Evolutionary conservation across 2,113 vertebrate species (phyloP).

Genomic region (Microtus richardsoni): DNA sequence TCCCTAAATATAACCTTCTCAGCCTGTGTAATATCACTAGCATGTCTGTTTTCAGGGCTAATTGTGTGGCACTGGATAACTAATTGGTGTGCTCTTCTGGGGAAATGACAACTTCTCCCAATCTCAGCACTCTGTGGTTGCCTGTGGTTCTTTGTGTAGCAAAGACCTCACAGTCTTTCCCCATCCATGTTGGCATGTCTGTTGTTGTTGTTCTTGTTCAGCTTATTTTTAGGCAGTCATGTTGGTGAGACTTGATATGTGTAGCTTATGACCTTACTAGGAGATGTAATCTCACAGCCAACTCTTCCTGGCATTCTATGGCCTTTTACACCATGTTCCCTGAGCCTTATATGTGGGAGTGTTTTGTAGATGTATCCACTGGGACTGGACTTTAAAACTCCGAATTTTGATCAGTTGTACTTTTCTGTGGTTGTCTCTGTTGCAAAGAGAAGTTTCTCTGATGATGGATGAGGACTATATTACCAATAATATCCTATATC

Average conservation of each 20-base stretch:
- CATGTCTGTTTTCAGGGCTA: neutral
- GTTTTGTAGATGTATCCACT: neutral
- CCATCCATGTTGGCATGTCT: neutral
- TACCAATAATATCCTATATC: neutral
- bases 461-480: neutral
- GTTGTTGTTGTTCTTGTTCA: neutral
- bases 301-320: neutral
- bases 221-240: too few species aligned
- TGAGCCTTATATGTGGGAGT: neutral
- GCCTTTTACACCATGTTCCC: neutral
- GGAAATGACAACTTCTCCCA: too few species aligned
- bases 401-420: neutral
- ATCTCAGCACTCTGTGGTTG: neutral
- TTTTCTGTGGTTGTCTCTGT: neutral
- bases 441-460: neutral
- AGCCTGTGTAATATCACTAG: neutral
- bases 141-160: neutral
- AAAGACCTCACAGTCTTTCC: neutral
- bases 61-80: neutral
- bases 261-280: neutral
- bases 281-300: neutral
- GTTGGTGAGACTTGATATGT: neutral
- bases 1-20: neutral
- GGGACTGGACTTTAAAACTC: too few species aligned
- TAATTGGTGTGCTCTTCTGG: neutral